phyloP scores from a whole-genome alignment of 1,140 invertebrate species.

The Ostrea denselamellosa region DNA sequence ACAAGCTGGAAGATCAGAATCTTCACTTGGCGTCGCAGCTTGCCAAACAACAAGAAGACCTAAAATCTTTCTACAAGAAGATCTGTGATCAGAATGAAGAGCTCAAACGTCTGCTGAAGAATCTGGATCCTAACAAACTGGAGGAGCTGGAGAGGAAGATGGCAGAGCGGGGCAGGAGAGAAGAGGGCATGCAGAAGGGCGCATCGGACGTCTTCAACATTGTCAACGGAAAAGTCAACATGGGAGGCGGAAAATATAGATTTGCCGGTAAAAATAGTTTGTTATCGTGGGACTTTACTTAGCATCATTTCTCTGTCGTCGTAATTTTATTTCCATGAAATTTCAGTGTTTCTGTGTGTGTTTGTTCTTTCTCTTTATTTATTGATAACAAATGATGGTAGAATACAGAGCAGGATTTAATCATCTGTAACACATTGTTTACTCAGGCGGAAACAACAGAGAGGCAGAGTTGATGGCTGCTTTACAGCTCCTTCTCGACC shows the following conservation, averaged over 20 bases:
- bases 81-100: constrained; percentile 75
- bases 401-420: too few species aligned
- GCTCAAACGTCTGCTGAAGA: constrained; percentile 70
- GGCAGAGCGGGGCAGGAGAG: constrained; percentile 49
- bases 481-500: constrained; percentile 71
- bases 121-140: constrained; percentile 72
- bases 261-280: constrained; percentile 58
- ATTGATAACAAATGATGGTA: too few species aligned
- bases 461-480: constrained; percentile 75
- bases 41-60: constrained; percentile 74
- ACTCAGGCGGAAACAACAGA: constrained; percentile 60
- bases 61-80: constrained; percentile 72
- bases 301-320: too few species aligned
- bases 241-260: constrained; percentile 61
- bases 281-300: neutral
- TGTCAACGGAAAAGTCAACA: constrained; percentile 61
- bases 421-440: too few species aligned
- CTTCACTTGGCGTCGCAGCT: constrained; percentile 76
- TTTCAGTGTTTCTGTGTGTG: too few species aligned
- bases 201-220: constrained; percentile 59
- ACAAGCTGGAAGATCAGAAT: constrained; percentile 78
- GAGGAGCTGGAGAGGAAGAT: constrained; percentile 65
- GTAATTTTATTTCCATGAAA: too few species aligned
- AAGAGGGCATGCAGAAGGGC: constrained; percentile 63
- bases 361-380: too few species aligned